Evolutionary conservation across 2,888 invertebrate species (phyloP), one percentile per base, ranked within the genome.

Genomic region (Cantharis lateralis): DNA sequence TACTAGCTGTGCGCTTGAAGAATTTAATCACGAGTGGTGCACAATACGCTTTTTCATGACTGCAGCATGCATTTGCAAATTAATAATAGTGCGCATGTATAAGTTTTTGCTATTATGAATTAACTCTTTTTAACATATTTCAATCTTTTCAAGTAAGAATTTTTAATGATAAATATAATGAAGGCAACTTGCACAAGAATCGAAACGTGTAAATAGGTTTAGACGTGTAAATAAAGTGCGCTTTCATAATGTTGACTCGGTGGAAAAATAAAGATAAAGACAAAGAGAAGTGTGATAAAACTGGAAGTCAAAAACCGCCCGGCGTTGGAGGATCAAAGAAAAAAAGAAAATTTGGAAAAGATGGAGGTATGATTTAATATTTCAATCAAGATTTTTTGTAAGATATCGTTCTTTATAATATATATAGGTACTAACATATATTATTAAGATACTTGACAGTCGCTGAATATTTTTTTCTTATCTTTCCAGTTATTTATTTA

Each of bases 181-280:
- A 48, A 48, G 48, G 48, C 48, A 48, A n/a, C 48, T 48, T 48
- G 48, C 48, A 48, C n/a, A 7, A 48, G 48, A 48, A 48, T n/a
- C 48, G 48, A 48, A n/a, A 48, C 48, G n/a, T 48, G 48, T 48
- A 48, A 48, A 48, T 48, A 48, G 48, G 48, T 48, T 48, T 48
- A 48, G 48, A 48, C 26, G 69, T 32, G 62, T 32, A 70, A 74
- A 77, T 68, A 70, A 73, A 75, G 74, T 75, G 74, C 74, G 74
- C 63, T 70, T 26, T 66, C 70, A 64, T 71, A 87, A 95, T 95
- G 95, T 90, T 95, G 88, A 95, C 93, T 85, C 93, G 95, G 85
- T 95, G 95, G 95, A 95, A 95, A 88, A 95, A 93, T 87, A 95
- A 95, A 91, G 95, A 95, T 88, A 95, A 95, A 89, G 92, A 93